Conservation (phyloP, 2,113 vertebrate species). For the Excalfactoria chinensis region DNA sequence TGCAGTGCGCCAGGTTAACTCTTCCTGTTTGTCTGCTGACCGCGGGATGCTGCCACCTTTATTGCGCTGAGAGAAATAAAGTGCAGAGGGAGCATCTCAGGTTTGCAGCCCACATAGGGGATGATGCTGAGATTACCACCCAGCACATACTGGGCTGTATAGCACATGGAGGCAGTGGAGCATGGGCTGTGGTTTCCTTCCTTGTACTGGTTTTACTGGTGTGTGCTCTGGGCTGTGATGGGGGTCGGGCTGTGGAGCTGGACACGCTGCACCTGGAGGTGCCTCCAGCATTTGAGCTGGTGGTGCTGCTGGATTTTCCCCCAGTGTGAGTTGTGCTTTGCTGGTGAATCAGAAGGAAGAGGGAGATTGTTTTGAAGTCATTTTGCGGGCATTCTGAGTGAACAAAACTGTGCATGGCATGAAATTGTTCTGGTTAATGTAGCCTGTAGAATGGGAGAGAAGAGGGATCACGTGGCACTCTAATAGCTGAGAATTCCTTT, state of each 20-base stretch:
- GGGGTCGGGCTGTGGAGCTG: background rate
- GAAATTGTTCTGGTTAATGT: background rate
- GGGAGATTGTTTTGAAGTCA: background rate
- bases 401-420: background rate
- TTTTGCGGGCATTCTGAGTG: background rate
- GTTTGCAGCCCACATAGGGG: background rate
- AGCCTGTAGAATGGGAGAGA: background rate
- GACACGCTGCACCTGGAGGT: background rate
- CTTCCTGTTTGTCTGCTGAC: background rate
- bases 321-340: background rate
- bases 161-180: background rate
- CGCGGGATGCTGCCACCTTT: background rate
- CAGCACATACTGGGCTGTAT: background rate
- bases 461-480: background rate
- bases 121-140: background rate
- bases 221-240: rapidly evolving
- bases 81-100: background rate
- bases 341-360: background rate
- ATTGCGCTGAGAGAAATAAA: background rate
- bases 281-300: background rate
- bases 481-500: background rate
- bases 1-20: background rate
- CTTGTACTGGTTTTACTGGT: background rate
- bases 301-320: background rate
- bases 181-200: rapidly evolving